These are phyloP conservation scores for Idaea aversata DNA, from an alignment of 2,888 invertebrate species.

Conservation along the genomic window DNA sequence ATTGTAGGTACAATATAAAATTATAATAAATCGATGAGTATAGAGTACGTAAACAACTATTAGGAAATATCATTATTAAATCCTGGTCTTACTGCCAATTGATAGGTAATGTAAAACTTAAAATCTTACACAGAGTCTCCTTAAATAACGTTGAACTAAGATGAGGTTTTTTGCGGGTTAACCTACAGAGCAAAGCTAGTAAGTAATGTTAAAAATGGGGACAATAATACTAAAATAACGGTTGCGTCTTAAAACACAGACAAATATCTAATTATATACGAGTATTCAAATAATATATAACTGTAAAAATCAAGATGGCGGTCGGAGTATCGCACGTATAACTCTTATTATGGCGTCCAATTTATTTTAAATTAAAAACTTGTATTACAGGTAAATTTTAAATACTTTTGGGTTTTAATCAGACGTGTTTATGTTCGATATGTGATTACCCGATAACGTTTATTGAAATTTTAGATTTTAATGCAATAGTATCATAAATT, in stretches of 20 bases:
- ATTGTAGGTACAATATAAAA: background rate
- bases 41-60: background rate
- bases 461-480: background rate
- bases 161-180: too few species aligned
- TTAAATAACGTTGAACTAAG: too few species aligned
- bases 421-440: constrained; percentile 17
- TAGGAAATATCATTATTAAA: background rate
- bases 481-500: background rate
- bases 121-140: too few species aligned
- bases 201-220: background rate
- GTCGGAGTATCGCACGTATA: constrained; percentile 24
- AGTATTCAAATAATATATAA: constrained; percentile 28
- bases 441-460: background rate
- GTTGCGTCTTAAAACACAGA: constrained; percentile 8
- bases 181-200: too few species aligned
- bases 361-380: constrained; percentile 29
- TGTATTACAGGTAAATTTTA: constrained; percentile 25
- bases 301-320: constrained; percentile 28
- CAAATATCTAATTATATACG: constrained; percentile 26
- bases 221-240: background rate
- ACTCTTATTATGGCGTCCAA: constrained; percentile 21
- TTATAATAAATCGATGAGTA: background rate
- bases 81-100: background rate
- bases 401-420: constrained; percentile 21
- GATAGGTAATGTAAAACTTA: background rate